These are phyloP conservation scores for Hirtodrosophila trivittata DNA, from an alignment of 2,888 invertebrate genomes.

Conservation along the genomic window DNA sequence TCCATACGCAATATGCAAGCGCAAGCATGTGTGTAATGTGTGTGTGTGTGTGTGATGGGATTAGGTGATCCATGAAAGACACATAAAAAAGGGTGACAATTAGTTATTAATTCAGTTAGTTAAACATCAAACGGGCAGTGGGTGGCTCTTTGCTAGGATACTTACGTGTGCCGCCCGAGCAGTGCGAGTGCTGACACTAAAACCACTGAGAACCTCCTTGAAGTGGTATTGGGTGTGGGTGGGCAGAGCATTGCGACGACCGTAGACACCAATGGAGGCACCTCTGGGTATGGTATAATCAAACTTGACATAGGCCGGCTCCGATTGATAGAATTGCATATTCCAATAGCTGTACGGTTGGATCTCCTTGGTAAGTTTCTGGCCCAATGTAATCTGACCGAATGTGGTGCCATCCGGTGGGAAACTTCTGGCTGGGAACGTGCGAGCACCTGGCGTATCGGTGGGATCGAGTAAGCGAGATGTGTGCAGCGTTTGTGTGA, in stretches of 20 bases:
- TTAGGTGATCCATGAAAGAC: constrained; percentile 41
- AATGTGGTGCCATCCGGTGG: constrained; percentile 97
- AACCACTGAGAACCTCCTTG: constrained; percentile 95
- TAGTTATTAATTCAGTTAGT: constrained; percentile 49
- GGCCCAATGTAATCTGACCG: constrained; percentile 94
- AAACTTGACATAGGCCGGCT: constrained; percentile 96
- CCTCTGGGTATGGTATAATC: constrained; percentile 96
- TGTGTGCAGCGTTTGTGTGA: constrained; percentile 13
- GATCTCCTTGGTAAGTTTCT: constrained; percentile 94
- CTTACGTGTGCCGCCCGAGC: constrained; percentile 94
- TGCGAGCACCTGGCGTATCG: constrained; percentile 89
- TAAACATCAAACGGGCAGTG: constrained; percentile 10
- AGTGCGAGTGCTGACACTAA: constrained; percentile 93
- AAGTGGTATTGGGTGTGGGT: constrained; percentile 99
- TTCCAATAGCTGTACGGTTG: constrained; percentile 98
- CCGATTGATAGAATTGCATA: constrained; percentile 97
- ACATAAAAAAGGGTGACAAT: constrained; percentile 52
- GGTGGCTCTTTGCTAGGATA: constrained; percentile 65
- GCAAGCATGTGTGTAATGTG: constrained; percentile 7
- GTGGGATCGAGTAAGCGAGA: neutral
- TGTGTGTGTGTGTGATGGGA: constrained; percentile 3
- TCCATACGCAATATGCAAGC: constrained; percentile 8
- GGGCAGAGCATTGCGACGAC: constrained; percentile 95
- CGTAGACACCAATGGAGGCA: constrained; percentile 97
- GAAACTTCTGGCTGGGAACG: constrained; percentile 94